Evolutionary conservation across 2,797 vertebrate genomes (phyloP), one percentile per base, ranked within the genome.

Genomic region (Trematomus bernacchii): DNA sequence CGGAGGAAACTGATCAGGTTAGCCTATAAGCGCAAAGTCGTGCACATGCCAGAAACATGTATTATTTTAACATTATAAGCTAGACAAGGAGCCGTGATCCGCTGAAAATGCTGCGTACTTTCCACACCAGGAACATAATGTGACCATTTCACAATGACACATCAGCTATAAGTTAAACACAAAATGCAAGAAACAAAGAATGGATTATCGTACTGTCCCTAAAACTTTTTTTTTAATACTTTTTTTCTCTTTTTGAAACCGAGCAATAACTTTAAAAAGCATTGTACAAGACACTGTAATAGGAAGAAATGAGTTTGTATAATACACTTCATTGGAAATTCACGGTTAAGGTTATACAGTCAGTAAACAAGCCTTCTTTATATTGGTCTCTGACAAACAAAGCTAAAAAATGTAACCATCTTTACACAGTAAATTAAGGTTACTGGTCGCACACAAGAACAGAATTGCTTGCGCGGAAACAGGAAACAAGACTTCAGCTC

Each of bases 351-450:
- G 95, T 96, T 96, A 97, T 96, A 96, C 97, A 97, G 97, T 97
- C 97, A 95, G 96, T 96, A 97, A 97, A 98, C 96, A 97, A 98
- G 97, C 97, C 97, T 96, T 97, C 94, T 96, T 97, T 96, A 97
- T 97, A 96, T 96, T 93, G 90, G 96, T 97, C 95, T 97, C 95
- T 96, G 96, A 98, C 95, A 97, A 97, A 97, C 94, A 96, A 97
- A 97, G 96, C 96, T 97, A 98, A 97, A 94, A 94, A 98, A 97
- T 96, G 98, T 99, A 99, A 99, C 98, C 98, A 99, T 99, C 97
- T 99, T 99, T 99, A 99, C 98, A 99, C 97, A 99, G 98, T 99
- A 99, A 99, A 99, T 98, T 98, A 98, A 98, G 98, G 98, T 99
- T 99, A 99, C 98, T 97, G 96, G 97, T 98, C 95, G 96, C 97